Percentiles rank a stretch among this genome's conserved stretches.
phyloP scores from a whole-genome alignment of 2,888 invertebrate genomes.

The Orchesellides sinensis region DNA sequence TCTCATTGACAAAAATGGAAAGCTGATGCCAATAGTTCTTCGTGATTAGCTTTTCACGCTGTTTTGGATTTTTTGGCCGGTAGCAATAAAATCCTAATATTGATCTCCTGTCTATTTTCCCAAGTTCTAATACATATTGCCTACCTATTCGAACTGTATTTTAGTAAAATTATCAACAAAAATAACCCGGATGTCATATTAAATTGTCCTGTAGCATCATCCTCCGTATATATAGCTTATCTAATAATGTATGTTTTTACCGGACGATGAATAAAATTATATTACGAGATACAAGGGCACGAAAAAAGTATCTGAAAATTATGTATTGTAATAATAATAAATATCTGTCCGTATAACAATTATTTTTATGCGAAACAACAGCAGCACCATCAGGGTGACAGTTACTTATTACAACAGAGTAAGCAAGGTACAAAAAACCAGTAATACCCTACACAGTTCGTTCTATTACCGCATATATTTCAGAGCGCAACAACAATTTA shows the following conservation, averaged over 20 bases:
- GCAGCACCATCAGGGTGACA: conserved; percentile 23
- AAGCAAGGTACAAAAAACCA: conserved; percentile 51
- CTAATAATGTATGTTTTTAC: neutral
- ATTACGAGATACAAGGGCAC: neutral
- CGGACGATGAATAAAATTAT: neutral
- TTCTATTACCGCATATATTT: too few relatives aligned
- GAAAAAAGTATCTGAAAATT: neutral
- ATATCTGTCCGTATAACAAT: conserved; percentile 3
- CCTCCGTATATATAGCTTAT: too few relatives aligned
- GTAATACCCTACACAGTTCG: too few relatives aligned
- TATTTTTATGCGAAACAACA: conserved; percentile 6
- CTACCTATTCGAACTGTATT: too few relatives aligned
- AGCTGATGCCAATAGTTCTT: too few relatives aligned
- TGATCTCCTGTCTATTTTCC: too few relatives aligned
- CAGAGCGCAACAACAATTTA: too few relatives aligned
- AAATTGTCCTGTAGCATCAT: too few relatives aligned
- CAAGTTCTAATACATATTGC: too few relatives aligned
- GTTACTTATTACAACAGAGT: conserved; percentile 13
- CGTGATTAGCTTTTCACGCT: too few relatives aligned
- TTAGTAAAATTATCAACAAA: neutral
- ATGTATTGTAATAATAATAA: neutral
- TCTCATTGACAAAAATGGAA: conserved; percentile 9
- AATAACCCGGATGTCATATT: neutral
- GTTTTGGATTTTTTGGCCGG: too few relatives aligned
- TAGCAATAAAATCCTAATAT: too few relatives aligned